These are phyloP conservation scores for Dysidea cf. avara DNA, from an alignment of 37 sponge, comb jelly and placozoan genomes.

Conservation along the genomic window DNA sequence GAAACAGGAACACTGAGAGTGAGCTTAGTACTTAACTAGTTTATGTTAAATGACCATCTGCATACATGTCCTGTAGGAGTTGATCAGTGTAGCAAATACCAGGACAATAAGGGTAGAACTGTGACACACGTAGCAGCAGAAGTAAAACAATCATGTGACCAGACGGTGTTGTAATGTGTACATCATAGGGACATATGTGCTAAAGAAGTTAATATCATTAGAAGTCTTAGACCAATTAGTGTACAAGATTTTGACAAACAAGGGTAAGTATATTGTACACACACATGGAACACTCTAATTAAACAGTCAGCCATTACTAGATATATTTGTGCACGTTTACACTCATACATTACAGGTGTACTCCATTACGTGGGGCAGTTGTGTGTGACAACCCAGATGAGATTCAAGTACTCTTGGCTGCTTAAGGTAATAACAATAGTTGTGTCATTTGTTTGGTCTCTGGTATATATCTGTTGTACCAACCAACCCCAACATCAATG, in stretches of 20 bases:
- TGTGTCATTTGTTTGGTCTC: no score
- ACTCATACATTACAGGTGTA: conserved; percentile 40
- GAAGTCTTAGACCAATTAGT: conserved; percentile 45
- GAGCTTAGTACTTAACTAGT: neutral
- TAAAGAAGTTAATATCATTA: conserved; percentile 54
- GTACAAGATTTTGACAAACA: conserved; percentile 62
- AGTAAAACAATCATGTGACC: conserved; percentile 21
- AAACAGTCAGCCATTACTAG: neutral
- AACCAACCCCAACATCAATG: conserved; percentile 42
- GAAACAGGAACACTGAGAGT: conserved; percentile 53
- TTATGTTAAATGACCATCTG: no score
- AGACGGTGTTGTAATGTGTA: no score
- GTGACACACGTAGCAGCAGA: conserved; percentile 80
- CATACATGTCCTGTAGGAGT: conserved; percentile 21
- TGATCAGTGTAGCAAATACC: conserved; percentile 34
- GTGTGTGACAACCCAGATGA: conserved; percentile 77
- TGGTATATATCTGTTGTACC: no score
- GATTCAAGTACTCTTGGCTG: conserved; percentile 48
- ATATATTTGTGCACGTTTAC: neutral
- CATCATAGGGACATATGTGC: conserved; percentile 63
- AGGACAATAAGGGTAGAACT: conserved; percentile 65
- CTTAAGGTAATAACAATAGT: conserved; percentile 68
- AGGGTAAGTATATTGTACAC: conserved; percentile 51
- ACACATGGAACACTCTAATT: neutral
- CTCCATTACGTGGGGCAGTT: conserved; percentile 88